These are phyloP conservation scores for Drosophila tropicalis DNA, from an alignment of 1,140 invertebrate genomes.

Conservation along the genomic window DNA sequence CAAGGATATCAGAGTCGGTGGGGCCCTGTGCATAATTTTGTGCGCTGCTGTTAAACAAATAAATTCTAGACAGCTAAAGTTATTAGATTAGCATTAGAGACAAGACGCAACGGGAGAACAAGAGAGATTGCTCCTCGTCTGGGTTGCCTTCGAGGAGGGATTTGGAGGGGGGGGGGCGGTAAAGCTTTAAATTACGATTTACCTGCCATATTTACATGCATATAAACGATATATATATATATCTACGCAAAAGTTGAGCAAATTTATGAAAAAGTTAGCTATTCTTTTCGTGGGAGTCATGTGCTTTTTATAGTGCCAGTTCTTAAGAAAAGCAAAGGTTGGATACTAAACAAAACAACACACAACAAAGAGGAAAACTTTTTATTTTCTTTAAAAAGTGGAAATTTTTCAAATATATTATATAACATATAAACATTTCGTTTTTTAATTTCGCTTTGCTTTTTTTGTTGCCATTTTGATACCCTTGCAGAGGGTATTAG, in stretches of 20 bases:
- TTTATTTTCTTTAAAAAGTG: slow-evolving; percentile 46
- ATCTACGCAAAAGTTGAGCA: slow-evolving; percentile 35
- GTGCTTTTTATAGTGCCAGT: slow-evolving; percentile 66
- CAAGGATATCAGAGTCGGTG: not conserved
- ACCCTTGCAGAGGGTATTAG: too few relatives aligned
- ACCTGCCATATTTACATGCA: slow-evolving; percentile 72
- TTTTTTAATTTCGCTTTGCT: slow-evolving; percentile 17
- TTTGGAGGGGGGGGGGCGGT: slow-evolving; percentile 18
- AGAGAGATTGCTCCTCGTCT: slow-evolving; percentile 8
- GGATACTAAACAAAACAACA: not conserved
- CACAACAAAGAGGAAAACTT: not conserved
- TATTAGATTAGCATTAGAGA: slow-evolving; percentile 80
- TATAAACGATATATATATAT: slow-evolving; percentile 62
- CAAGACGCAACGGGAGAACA: slow-evolving; percentile 25
- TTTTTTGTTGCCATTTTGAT: slow-evolving; percentile 2
- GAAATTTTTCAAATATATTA: slow-evolving; percentile 60
- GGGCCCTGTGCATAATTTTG: slow-evolving; percentile 73
- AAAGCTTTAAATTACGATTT: slow-evolving; percentile 79
- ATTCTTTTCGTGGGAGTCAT: slow-evolving; percentile 50
- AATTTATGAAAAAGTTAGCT: slow-evolving; percentile 70
- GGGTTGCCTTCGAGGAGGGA: slow-evolving; percentile 3
- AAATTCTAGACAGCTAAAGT: slow-evolving; percentile 79
- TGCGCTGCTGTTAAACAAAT: slow-evolving; percentile 78
- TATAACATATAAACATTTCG: slow-evolving; percentile 5
- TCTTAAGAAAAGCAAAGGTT: not conserved